These are phyloP conservation scores for Epistrophe eligans DNA, from an alignment of 2,888 invertebrate genomes.

Conservation along the genomic window DNA sequence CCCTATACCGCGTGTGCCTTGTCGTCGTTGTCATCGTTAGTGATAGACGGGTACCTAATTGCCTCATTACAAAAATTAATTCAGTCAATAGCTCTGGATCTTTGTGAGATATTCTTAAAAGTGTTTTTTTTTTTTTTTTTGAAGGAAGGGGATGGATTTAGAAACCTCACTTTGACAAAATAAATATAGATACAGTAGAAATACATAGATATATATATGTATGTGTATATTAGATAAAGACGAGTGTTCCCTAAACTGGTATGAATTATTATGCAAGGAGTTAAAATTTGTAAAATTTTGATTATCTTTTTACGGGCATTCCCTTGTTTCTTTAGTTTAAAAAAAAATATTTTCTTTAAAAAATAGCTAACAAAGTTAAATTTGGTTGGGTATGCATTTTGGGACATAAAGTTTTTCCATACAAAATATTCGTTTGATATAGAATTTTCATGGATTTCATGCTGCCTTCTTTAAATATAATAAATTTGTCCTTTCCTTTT, in stretches of 20 bases:
- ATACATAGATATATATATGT: background rate
- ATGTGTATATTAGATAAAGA: background rate
- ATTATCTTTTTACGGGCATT: too few relatives aligned
- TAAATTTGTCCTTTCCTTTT: too few relatives aligned
- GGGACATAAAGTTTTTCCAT: too few relatives aligned
- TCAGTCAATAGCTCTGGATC: background rate
- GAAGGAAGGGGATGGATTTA: background rate
- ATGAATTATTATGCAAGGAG: too few relatives aligned
- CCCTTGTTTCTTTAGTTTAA: too few relatives aligned
- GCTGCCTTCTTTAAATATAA: too few relatives aligned
- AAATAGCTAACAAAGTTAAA: too few relatives aligned
- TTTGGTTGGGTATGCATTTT: too few relatives aligned
- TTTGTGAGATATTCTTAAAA: background rate
- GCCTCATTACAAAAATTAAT: background rate
- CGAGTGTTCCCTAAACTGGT: background rate
- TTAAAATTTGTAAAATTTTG: too few relatives aligned
- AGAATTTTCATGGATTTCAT: too few relatives aligned
- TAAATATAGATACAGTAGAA: background rate
- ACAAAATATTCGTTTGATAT: too few relatives aligned
- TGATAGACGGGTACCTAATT: slow-evolving; percentile 1
- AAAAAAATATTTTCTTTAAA: too few relatives aligned
- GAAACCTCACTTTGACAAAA: background rate
- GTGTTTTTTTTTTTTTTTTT: background rate
- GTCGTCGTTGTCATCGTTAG: background rate
- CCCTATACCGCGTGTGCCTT: background rate